Evolutionary conservation across 2,888 invertebrate genomes (phyloP).

Genomic region (Lasioglossum zephyrum): DNA sequence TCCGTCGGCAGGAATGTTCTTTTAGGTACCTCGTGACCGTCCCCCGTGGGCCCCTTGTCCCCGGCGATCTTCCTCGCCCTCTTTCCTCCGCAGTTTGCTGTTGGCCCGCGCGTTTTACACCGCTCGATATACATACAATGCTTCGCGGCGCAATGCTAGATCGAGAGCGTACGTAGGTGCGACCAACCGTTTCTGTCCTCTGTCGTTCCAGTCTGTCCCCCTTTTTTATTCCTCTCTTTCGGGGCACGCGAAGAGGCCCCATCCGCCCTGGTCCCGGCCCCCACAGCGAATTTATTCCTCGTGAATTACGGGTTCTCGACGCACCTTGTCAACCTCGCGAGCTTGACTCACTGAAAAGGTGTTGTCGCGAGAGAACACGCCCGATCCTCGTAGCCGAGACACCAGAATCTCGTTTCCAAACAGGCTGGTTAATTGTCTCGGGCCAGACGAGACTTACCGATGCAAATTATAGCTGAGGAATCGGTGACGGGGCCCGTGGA

Average conservation of each 20-base stretch:
- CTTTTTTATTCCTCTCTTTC: conserved; percentile 28
- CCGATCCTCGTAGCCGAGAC: conserved; percentile 30
- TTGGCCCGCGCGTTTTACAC: conserved; percentile 45
- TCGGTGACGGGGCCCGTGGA: conserved; percentile 6
- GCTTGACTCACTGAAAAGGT: conserved; percentile 15
- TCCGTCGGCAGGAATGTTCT: conserved; percentile 53
- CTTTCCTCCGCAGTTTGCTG: background rate
- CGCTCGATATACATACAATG: conserved; percentile 82
- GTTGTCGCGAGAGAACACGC: conserved; percentile 23
- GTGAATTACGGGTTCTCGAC: conserved; percentile 58
- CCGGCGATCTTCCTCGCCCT: conserved; percentile 5
- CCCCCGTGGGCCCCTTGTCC: background rate
- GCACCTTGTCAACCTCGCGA: conserved; percentile 39
- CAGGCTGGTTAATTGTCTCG: conserved; percentile 36
- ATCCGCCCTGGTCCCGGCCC: conserved; percentile 23
- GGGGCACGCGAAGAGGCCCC: conserved; percentile 28
- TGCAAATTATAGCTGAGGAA: conserved; percentile 36
- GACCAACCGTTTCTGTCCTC: conserved; percentile 47
- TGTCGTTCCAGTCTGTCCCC: conserved; percentile 3
- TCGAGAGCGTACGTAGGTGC: conserved; percentile 72
- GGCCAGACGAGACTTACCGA: conserved; percentile 3
- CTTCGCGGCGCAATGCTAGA: conserved; percentile 73
- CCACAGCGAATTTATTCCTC: conserved; percentile 46
- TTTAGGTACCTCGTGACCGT: conserved; percentile 50
- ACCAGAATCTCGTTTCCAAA: conserved; percentile 28